phyloP scores from a whole-genome alignment of 2,797 vertebrate genomes.

The Silurus aristotelis region DNA sequence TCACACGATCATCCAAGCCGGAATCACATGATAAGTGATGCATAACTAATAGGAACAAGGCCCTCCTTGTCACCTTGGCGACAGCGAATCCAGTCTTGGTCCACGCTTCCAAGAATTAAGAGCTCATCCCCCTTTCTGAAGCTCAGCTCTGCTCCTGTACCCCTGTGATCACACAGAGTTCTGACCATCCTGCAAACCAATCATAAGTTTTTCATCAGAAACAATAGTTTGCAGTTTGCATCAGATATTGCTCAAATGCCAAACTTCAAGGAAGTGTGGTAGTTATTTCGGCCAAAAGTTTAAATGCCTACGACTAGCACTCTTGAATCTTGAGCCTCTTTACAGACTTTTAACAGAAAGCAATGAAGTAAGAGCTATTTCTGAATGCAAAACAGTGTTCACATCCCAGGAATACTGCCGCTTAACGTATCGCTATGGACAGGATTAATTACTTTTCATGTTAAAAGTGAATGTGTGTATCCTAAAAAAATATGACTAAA shows the following conservation, averaged over 20 bases:
- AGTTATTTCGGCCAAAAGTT: neutral
- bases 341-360: neutral
- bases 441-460: neutral
- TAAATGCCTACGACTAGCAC: too few relatives aligned
- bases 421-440: neutral
- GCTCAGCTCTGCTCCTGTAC: conserved; percentile 78
- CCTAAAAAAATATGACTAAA: neutral
- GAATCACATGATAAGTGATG: conserved; percentile 89
- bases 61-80: conserved; percentile 83
- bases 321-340: neutral
- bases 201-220: neutral
- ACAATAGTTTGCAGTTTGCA: neutral
- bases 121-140: conserved; percentile 90
- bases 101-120: conserved; percentile 81
- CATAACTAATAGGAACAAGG: conserved; percentile 92
- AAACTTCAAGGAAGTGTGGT: neutral
- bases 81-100: conserved; percentile 94
- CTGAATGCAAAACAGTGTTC: neutral
- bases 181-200: conserved; percentile 79
- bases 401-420: neutral
- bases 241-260: neutral
- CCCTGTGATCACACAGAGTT: conserved; percentile 85
- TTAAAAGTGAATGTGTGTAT: neutral
- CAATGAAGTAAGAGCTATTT: too few relatives aligned
- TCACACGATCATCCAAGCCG: conserved; percentile 39